Evolutionary conservation across 2,797 vertebrate species (phyloP).

Genomic region (Poliocrania exsul): DNA sequence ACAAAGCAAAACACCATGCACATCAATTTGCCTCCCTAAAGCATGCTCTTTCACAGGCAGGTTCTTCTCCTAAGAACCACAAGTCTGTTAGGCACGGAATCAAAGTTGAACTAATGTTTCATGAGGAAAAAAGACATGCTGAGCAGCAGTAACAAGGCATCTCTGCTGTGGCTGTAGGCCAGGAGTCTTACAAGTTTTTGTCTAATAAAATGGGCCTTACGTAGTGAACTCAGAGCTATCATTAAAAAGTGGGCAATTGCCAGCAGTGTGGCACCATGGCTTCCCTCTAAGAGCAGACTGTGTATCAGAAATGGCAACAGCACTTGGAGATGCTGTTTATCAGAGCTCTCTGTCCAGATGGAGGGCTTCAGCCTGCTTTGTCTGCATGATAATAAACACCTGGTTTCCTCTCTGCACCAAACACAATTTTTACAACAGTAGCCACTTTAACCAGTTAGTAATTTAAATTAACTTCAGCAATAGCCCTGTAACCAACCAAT

Average conservation of each 20-base stretch:
- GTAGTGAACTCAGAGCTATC: neutral
- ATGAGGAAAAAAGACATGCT: neutral
- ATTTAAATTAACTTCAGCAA: neutral
- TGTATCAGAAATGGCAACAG: neutral
- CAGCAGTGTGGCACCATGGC: neutral
- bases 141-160: neutral
- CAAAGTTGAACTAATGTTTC: neutral
- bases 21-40: neutral
- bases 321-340: neutral
- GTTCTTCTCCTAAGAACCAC: neutral
- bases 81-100: neutral
- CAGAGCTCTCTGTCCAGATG: neutral
- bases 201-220: neutral
- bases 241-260: neutral
- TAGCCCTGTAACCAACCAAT: neutral
- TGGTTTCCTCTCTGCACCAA: neutral
- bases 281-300: neutral
- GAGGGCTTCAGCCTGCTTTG: neutral
- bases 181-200: neutral
- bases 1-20: neutral
- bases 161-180: neutral
- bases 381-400: neutral
- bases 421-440: neutral
- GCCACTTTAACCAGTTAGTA: neutral
- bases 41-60: accelerated